Percentiles rank a stretch among this genome's conserved stretches.
These are phyloP conservation scores for Coelinius sp. DNA, from an alignment of 2,888 invertebrate species.

Conservation along the genomic window DNA sequence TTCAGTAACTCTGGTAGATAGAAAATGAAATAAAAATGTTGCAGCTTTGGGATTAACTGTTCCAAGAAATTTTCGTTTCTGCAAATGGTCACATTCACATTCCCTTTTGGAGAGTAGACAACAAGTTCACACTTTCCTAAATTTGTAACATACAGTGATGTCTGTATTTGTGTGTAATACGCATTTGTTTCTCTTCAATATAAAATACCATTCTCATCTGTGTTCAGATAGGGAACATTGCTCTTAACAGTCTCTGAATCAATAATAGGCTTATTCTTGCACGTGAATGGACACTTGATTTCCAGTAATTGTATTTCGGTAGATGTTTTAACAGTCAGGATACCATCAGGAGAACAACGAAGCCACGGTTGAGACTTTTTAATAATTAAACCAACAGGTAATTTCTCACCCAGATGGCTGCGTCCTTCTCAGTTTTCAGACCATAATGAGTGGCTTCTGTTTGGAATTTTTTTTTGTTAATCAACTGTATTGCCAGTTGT, in stretches of 20 bases:
- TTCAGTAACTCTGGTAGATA: background rate
- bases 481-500: background rate
- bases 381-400: background rate
- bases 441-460: background rate
- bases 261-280: background rate
- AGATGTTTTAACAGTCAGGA: background rate
- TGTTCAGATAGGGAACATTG: background rate
- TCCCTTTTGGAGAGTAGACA: background rate
- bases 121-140: background rate
- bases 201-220: background rate
- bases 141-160: background rate
- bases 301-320: background rate
- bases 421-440: background rate
- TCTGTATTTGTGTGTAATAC: background rate
- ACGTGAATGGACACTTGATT: background rate
- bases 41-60: background rate
- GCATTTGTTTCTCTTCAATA: background rate
- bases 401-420: background rate
- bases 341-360: background rate
- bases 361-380: background rate
- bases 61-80: background rate
- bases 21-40: background rate
- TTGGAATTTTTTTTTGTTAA: background rate
- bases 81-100: background rate
- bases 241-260: background rate